Evolutionary conservation across 2,797 vertebrate species (phyloP), one percentile per base, ranked within the genome.

Genomic region (Eleutherodactylus coqui): DNA sequence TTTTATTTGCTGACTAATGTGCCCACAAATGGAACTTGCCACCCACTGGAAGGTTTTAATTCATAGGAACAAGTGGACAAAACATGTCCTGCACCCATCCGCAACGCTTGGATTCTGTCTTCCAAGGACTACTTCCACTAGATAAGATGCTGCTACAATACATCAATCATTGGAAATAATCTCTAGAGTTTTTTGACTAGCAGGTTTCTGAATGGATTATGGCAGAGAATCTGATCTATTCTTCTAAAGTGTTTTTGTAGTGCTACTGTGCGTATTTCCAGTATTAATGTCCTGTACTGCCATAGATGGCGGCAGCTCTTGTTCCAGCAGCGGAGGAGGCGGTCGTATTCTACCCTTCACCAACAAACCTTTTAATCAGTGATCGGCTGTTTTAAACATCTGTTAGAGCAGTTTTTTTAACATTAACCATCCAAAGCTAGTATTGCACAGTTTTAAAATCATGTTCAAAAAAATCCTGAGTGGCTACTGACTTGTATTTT

Each of bases 71-170:
- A 76, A 67, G 14, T 17, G 41, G 51, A 36, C 27, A 72, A 38
- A 29, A 53, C 27, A 0, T 55, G 1, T 69, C 36, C 27, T 16
- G 27, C 11, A n/a, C 34, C 55, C 24, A 58, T 75, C 47, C 3
- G 13, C 64, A 73, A 60, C 27, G 27, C 58, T 86, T 86, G 70
- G 85, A 58, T 86, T 83, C n/a, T 73, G 75, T 72, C 81, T 83
- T 86, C 85, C 85, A 70, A 38, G 49, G 80, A 86, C 60, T 21
- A 2, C 67, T 49, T 62, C 21, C 34, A 76, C 38, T 32, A 34
- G 51, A 79, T 51, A 41, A 47, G 45, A 75, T 82, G 79, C 79
- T 86, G 79, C 79, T 86, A 86, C 55, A 82, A 27, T 79, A 55
- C 27, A 69, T 85, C 84, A 79, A 79, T 49, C 43, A 53, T 32